Percentiles rank a stretch among this genome's conserved stretches.
Evolutionary conservation across 2,797 vertebrate species (phyloP).

Genomic region (Arnoldichthys spilopterus): DNA sequence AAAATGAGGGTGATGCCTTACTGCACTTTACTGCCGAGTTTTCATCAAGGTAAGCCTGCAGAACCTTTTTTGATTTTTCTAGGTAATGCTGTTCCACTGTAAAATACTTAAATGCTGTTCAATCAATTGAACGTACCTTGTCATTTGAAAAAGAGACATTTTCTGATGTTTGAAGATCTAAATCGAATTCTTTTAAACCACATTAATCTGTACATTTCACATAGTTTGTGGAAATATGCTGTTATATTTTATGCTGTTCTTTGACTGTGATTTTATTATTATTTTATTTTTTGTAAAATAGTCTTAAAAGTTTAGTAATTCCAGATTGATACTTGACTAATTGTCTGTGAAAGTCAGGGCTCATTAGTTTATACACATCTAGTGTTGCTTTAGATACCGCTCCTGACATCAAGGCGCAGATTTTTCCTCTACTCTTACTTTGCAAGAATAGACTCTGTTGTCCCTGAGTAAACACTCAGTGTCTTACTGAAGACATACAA

Average conservation of each 20-base stretch:
- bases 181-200: background rate
- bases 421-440: background rate
- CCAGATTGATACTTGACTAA: too few relatives aligned
- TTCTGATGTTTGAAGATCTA: too few relatives aligned
- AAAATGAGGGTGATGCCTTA: conserved; percentile 99
- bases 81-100: background rate
- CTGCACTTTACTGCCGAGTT: conserved; percentile 99
- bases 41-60: conserved; percentile 90
- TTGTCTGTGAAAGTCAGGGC: background rate
- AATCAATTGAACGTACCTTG: background rate
- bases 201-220: too few relatives aligned
- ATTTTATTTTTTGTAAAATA: too few relatives aligned
- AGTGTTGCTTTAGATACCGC: too few relatives aligned
- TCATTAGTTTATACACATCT: background rate
- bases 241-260: too few relatives aligned
- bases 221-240: too few relatives aligned
- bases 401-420: background rate
- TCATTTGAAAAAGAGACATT: too few relatives aligned
- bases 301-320: too few relatives aligned
- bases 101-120: background rate
- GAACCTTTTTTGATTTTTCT: background rate
- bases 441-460: background rate
- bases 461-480: background rate
- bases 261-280: too few relatives aligned
- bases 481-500: background rate